These are phyloP conservation scores for Trachelus stipa DNA, from an alignment of 2,888 invertebrate genomes.

Conservation along the genomic window DNA sequence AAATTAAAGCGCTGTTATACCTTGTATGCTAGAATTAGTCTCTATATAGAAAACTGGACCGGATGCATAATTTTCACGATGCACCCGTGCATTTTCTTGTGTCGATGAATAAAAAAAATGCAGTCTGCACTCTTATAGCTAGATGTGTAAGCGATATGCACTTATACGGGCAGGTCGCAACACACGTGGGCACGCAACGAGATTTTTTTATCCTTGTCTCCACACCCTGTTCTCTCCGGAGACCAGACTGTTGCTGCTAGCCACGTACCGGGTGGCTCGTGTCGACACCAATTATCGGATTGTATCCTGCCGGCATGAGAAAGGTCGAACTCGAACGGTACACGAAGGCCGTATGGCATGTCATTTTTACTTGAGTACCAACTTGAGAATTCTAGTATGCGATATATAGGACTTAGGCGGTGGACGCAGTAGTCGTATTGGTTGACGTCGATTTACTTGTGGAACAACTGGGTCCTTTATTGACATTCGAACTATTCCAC, in stretches of 20 bases:
- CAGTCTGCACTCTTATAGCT: constrained; percentile 12
- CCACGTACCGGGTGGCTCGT: constrained; percentile 38
- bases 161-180: constrained; percentile 42
- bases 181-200: constrained; percentile 32
- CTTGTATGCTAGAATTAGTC: neutral
- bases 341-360: constrained; percentile 21
- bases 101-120: constrained; percentile 18
- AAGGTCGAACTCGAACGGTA: constrained; percentile 17
- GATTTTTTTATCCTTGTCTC: constrained; percentile 26
- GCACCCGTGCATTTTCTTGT: constrained; percentile 5
- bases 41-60: neutral
- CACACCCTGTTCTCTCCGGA: constrained; percentile 30
- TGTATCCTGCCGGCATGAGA: constrained; percentile 8
- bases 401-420: neutral
- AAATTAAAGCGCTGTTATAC: neutral
- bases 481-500: neutral
- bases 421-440: neutral
- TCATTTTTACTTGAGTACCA: constrained; percentile 4
- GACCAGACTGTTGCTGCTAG: constrained; percentile 26
- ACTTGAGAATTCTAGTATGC: neutral
- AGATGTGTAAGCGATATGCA: constrained; percentile 37
- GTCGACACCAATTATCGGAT: constrained; percentile 7
- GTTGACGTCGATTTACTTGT: neutral
- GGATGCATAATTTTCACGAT: constrained; percentile 15
- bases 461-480: neutral